Conservation (phyloP, 1,140 invertebrate genomes). For the Cherax quadricarinatus region DNA sequence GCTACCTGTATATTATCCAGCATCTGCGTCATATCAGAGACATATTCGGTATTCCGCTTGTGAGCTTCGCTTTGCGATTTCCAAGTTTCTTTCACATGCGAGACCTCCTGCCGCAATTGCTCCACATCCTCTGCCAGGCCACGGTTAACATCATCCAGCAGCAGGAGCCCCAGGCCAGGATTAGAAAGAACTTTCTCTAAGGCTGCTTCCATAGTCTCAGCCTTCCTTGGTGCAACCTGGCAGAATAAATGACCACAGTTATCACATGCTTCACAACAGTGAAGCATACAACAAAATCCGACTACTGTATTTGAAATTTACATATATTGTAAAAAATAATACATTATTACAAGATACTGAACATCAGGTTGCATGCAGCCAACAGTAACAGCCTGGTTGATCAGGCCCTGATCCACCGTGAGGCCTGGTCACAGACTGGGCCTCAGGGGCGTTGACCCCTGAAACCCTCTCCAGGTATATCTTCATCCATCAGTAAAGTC, state of each 20-base stretch:
- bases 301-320: not conserved
- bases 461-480: too few species aligned
- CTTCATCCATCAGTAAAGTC: too few species aligned
- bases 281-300: not conserved
- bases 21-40: conserved; percentile 58
- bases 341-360: too few species aligned
- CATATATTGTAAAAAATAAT: too few species aligned
- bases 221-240: not conserved
- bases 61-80: conserved; percentile 16
- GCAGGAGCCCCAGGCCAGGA: conserved; percentile 52
- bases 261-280: not conserved
- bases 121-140: conserved; percentile 53
- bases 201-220: conserved; percentile 44
- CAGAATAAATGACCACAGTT: too few species aligned
- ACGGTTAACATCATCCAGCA: conserved; percentile 47
- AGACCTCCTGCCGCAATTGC: conserved; percentile 46
- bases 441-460: too few species aligned
- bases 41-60: conserved; percentile 25
- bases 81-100: conserved; percentile 14
- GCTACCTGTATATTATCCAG: conserved; percentile 57
- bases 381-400: too few species aligned
- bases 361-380: too few species aligned
- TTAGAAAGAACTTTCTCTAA: conserved; percentile 40
- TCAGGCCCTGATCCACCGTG: too few species aligned
- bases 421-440: too few species aligned